Evolutionary conservation across 2,888 invertebrate species (phyloP).

Genomic region (Leistus spinibarbis): DNA sequence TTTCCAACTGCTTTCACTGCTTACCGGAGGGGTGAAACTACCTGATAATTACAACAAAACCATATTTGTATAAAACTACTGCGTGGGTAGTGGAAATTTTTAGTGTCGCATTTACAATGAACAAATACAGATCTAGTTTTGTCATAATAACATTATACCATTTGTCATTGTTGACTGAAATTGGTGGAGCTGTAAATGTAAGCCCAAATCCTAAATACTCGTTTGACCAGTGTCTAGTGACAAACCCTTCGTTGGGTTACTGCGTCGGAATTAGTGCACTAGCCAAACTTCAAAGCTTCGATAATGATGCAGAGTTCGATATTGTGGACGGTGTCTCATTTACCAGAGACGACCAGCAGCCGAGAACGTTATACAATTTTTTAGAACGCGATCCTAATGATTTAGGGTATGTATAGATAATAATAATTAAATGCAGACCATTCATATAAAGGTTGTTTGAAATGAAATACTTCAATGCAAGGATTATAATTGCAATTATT

Average conservation of each 20-base stretch:
- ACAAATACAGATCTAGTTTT: neutral
- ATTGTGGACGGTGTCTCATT: slow-evolving; percentile 69
- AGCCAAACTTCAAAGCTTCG: slow-evolving; percentile 67
- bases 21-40: slow-evolving; percentile 18
- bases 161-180: neutral
- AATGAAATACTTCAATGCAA: too few relatives aligned
- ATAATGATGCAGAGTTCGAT: slow-evolving; percentile 70
- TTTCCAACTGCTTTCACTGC: slow-evolving; percentile 10
- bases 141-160: neutral
- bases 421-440: neutral
- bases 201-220: slow-evolving; percentile 42
- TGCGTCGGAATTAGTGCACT: slow-evolving; percentile 76
- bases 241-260: slow-evolving; percentile 59
- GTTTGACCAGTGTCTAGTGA: slow-evolving; percentile 59
- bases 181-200: slow-evolving; percentile 10
- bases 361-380: slow-evolving; percentile 69
- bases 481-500: too few relatives aligned
- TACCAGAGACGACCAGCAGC: slow-evolving; percentile 68
- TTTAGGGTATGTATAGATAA: slow-evolving; percentile 63
- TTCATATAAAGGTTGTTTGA: neutral
- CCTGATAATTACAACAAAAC: slow-evolving; percentile 11
- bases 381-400: slow-evolving; percentile 77
- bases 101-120: neutral
- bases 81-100: neutral
- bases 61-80: slow-evolving; percentile 13